Conservation (phyloP, 2,888 invertebrate species). For the Philereme transversata region DNA sequence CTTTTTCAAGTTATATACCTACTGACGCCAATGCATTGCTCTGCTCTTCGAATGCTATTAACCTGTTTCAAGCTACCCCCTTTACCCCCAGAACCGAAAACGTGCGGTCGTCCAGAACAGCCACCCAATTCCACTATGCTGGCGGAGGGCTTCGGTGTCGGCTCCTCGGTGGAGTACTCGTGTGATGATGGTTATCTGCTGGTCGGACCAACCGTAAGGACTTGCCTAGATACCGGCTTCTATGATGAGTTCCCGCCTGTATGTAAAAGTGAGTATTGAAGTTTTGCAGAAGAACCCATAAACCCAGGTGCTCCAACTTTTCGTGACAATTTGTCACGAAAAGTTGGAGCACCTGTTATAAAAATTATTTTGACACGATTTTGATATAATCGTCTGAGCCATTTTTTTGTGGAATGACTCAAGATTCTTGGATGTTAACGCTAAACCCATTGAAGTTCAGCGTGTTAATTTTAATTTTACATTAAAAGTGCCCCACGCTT, state of each 20-base stretch:
- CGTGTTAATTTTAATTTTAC: too few species aligned
- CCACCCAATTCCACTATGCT: slow-evolving; percentile 96
- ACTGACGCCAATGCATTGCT: too few species aligned
- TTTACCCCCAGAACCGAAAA: slow-evolving; percentile 88
- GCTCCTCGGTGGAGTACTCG: slow-evolving; percentile 91
- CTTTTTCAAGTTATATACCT: too few species aligned
- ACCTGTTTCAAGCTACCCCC: slow-evolving; percentile 11
- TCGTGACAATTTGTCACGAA: too few species aligned
- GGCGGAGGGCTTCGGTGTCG: slow-evolving; percentile 90
- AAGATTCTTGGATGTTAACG: too few species aligned
- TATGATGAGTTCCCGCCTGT: slow-evolving; percentile 97
- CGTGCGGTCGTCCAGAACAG: slow-evolving; percentile 96
- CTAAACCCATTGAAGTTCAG: too few species aligned
- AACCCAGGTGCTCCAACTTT: too few species aligned
- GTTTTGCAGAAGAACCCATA: background rate
- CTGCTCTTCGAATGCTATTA: background rate
- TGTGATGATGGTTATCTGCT: slow-evolving; percentile 94
- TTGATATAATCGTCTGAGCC: too few species aligned
- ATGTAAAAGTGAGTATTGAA: slow-evolving; percentile 90
- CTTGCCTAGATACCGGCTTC: slow-evolving; percentile 95
- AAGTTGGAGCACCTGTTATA: too few species aligned
- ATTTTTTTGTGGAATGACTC: too few species aligned
- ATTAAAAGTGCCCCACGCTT: too few species aligned
- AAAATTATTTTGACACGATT: too few species aligned
- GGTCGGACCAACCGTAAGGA: slow-evolving; percentile 92